Conservation (phyloP, 2,797 vertebrate genomes). For the Dicrostonyx torquatus region DNA sequence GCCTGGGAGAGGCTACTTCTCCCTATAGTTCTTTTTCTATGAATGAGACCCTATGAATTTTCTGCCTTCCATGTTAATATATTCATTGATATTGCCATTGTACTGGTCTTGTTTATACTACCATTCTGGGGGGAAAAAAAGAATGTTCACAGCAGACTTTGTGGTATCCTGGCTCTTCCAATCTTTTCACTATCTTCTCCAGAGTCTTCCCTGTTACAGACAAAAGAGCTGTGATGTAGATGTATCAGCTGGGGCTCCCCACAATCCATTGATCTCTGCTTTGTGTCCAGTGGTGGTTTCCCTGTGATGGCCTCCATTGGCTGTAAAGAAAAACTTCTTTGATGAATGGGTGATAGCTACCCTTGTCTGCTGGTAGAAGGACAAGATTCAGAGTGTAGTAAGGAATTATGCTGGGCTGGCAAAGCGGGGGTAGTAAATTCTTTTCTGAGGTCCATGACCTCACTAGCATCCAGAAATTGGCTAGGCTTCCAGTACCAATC, state of each 20-base stretch:
- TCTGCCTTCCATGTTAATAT: background rate
- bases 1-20: background rate
- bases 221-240: background rate
- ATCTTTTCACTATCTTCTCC: background rate
- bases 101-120: background rate
- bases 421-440: background rate
- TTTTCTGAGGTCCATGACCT: background rate
- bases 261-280: too few relatives aligned
- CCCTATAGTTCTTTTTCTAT: background rate
- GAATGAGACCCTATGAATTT: background rate
- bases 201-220: background rate
- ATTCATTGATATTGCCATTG: background rate
- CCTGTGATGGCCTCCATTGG: background rate
- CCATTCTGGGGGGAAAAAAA: background rate
- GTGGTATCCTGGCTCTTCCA: background rate
- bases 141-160: too few relatives aligned
- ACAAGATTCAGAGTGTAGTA: background rate
- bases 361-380: background rate
- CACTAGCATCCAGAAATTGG: background rate
- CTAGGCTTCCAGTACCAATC: background rate
- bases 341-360: background rate
- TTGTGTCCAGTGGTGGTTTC: background rate
- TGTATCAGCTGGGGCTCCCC: background rate
- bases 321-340: background rate
- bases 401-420: background rate